Evolutionary conservation across 2,113 vertebrate species (phyloP), one percentile per base, ranked within the genome.

Genomic region (Eolophus roseicapilla): DNA sequence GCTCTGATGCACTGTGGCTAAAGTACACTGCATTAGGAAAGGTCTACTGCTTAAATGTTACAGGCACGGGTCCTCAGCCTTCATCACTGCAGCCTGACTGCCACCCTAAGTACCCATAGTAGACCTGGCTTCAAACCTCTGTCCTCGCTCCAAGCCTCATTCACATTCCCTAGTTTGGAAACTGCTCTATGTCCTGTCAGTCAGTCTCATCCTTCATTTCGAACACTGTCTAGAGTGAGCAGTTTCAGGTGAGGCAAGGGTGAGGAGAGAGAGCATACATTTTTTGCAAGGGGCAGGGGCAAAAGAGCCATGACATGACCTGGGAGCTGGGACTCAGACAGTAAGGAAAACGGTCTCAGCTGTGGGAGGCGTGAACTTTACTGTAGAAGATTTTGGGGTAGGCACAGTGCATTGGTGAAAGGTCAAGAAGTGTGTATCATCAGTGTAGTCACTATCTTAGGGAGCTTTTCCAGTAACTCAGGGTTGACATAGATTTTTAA

Each of bases 161-260:
- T 37, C 17, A 15, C 0, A 3, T 11, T 57, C 10, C 39, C 29
- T 39, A 12, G 4, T 50, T 82, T 57, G 47, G 70, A 62, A 77
- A 43, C 27, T 49, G 25, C 41, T 50, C 46, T 1, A 3, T 35
- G 39, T 53, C 39, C 55, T 33, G 14, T 43, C n/a, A 20, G 44
- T 33, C 1, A 2, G 17, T 24, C 16, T 60, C 78, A 44, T 33
- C 25, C 44, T 31, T 62, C 28, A 11, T 28, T 33, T 49, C 2
- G 0, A 65, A 60, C 10, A 11, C 17, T 1, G 1, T 14, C 52
- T 25, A 35, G 28, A 93, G 44, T 0, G 1, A 25, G 18, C 71
- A 67, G 19, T 33, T 35, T 65, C 35, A n/a, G 4, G 21, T 5
- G 13, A 39, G 11, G 39, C 8, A 59, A 44, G 12, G 21, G 17